phyloP scores from a whole-genome alignment of 2,888 invertebrate species.

The Eilema depressum region DNA sequence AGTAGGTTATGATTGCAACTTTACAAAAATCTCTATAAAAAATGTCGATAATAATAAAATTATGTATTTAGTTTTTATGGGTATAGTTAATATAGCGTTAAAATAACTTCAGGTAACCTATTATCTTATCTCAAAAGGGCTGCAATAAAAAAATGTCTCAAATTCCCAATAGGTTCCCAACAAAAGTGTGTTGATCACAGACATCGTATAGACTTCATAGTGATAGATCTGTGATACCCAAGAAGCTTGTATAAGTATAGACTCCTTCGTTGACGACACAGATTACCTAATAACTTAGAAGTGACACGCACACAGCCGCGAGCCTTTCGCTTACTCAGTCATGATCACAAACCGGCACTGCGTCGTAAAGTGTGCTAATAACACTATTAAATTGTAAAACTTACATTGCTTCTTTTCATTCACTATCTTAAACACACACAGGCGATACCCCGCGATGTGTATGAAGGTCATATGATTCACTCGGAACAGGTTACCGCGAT shows the following conservation, averaged over 20 bases:
- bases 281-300: not conserved
- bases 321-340: slow-evolving; percentile 1
- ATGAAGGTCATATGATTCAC: slow-evolving; percentile 13
- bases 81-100: not conserved
- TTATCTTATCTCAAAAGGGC: not conserved
- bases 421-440: not conserved
- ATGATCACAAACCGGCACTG: slow-evolving; percentile 16
- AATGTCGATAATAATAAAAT: too few species aligned
- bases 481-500: slow-evolving; percentile 20
- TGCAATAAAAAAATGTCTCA: not conserved
- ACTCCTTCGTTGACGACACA: not conserved
- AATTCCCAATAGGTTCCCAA: too few species aligned
- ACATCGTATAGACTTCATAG: too few species aligned
- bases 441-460: slow-evolving; percentile 20
- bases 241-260: too few species aligned
- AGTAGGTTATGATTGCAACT: not conserved
- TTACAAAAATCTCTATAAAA: too few species aligned
- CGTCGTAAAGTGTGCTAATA: not conserved
- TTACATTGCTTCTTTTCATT: slow-evolving; percentile 32
- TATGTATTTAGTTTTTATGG: not conserved
- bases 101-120: not conserved
- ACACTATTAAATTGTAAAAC: not conserved
- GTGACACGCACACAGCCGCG: not conserved
- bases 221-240: too few species aligned
- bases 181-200: not conserved